phyloP scores from a whole-genome alignment of 2,888 invertebrate species.

The Monopis laevigella region DNA sequence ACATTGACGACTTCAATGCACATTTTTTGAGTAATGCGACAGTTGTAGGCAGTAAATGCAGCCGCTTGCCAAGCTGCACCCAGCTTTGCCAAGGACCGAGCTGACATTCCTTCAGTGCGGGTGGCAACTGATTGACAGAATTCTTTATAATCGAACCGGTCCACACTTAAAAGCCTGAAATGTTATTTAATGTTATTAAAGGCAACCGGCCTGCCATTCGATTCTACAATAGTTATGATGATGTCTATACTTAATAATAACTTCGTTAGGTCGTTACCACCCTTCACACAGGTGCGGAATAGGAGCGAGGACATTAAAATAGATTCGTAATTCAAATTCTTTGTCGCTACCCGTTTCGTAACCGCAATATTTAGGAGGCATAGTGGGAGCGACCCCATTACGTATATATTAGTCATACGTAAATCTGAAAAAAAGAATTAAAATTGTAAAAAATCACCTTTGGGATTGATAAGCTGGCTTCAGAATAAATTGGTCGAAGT shows the following conservation, averaged over 20 bases:
- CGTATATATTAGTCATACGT: too few species aligned
- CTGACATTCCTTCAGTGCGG: conserved; percentile 93
- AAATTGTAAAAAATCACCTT: not conserved
- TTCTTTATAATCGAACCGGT: conserved; percentile 91
- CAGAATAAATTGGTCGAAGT: conserved; percentile 96
- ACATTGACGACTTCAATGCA: conserved; percentile 87
- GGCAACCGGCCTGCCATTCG: too few species aligned
- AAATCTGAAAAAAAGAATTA: not conserved
- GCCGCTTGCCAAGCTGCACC: conserved; percentile 98
- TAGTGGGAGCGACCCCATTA: too few species aligned
- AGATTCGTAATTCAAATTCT: too few species aligned
- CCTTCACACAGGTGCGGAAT: too few species aligned
- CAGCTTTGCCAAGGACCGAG: conserved; percentile 95
- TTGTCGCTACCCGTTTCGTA: too few species aligned
- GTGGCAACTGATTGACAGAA: conserved; percentile 87
- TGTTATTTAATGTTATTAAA: too few species aligned
- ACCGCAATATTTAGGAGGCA: too few species aligned
- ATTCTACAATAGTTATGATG: too few species aligned
- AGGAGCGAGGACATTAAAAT: too few species aligned
- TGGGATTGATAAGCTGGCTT: conserved; percentile 72
- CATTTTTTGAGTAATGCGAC: conserved; percentile 92
- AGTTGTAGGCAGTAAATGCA: conserved; percentile 95
- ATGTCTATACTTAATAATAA: too few species aligned
- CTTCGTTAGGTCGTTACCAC: too few species aligned
- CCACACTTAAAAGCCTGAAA: conserved; percentile 79